A percentile compares a stretch with the other conserved stretches of the same genome.
Evolutionary conservation across 2,113 vertebrate genomes (phyloP).

Genomic region (Furnarius figulus): DNA sequence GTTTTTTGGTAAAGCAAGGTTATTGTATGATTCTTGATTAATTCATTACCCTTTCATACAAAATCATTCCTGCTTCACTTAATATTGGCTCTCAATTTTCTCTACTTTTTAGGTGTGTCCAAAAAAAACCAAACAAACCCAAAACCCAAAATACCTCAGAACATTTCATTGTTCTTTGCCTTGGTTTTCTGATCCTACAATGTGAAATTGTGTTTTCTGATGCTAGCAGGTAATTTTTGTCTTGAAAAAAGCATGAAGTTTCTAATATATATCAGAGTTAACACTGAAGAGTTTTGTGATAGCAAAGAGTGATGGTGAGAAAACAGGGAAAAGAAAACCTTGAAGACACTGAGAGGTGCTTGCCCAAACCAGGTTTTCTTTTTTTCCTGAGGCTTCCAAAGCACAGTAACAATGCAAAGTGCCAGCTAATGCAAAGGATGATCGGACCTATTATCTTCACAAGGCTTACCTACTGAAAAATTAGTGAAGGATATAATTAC

Average conservation of each 20-base stretch:
- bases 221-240: background rate
- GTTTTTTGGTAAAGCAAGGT: background rate
- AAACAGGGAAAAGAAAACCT: background rate
- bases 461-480: background rate
- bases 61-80: background rate
- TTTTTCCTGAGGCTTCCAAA: background rate
- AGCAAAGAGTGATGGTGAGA: background rate
- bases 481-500: conserved; percentile 62
- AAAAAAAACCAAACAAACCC: background rate
- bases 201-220: background rate
- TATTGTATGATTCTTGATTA: background rate
- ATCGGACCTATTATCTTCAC: conserved; percentile 41
- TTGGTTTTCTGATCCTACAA: background rate
- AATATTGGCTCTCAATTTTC: background rate
- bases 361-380: background rate
- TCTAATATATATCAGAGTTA: background rate
- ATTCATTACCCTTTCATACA: background rate
- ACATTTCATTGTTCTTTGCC: background rate
- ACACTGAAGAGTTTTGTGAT: background rate
- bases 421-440: conserved; percentile 8
- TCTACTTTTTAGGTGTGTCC: background rate
- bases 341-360: background rate
- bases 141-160: background rate
- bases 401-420: background rate
- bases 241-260: background rate